Evolutionary conservation across 2,888 invertebrate genomes (phyloP), one percentile per base, ranked within the genome.

Genomic region (Ellobium chinense): DNA sequence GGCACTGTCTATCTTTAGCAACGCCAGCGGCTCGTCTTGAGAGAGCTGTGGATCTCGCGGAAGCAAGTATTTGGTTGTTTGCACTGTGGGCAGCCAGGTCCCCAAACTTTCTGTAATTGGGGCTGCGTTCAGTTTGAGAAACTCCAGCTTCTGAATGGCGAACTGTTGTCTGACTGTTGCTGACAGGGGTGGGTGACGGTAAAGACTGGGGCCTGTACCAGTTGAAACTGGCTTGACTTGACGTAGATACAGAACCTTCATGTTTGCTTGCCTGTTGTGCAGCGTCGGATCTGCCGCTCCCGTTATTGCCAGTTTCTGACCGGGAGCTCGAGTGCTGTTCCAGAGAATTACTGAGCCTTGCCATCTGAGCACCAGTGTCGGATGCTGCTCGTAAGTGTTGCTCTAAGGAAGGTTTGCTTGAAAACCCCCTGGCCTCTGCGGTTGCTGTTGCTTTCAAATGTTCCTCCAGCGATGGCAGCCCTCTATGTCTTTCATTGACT

Each of bases 201-300:
- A 77, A 12, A 4, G 77, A 77, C 68, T 77, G 77, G 21, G 77
- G 77, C 34, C 58, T 66, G 54, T 77, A 77, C 77, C 77, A 77
- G 58, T 77, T 66, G 5, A 77, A 39, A 24, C 77, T 77, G 1
- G 77, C 58, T 24, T 9, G 75, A 29, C 75, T 75, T 34, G 63
- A 65, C 34, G 75, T 63, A 21, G 75, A 75, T n/a, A 34, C 29
- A n/a, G 54, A 29, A 2, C 63, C 31, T 24, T 31, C 46, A 24
- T 31, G 46, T 3, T 65, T 34, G n/a, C 56, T 65, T 18, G 54
- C 46, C 14, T 39, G 36, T 14, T n/a, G 36, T 37, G 58, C 72
- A 1, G 37, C 65, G 18, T 56, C 60, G 18, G 24, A 37, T 29
- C 62, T 54, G 0, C 34, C 36, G 1, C 39, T 29, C 21, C 21